Evolutionary conservation across 2,113 vertebrate genomes (phyloP), one percentile per base, ranked within the genome.

Genomic region (Nanger granti): DNA sequence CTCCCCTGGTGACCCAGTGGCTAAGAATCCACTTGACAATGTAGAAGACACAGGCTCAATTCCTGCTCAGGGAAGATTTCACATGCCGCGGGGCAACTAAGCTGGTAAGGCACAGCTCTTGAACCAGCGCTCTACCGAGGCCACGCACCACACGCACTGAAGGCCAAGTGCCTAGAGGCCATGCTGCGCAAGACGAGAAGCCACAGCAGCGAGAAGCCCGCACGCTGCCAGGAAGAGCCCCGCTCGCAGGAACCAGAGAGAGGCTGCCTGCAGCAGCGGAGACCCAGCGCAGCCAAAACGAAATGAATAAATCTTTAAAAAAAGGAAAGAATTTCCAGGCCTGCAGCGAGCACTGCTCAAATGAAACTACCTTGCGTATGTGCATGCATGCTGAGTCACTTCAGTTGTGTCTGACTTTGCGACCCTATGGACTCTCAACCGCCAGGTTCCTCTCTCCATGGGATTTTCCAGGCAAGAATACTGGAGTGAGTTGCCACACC

Each of bases 51-150:
- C n/a, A 73, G 69, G 20, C 22, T 73, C 69, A 73, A 7, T 73
- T 37, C 69, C 69, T 24, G 69, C n/a, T 73, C n/a, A 10, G 20
- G 69, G 69, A 73, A 73, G n/a, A 73, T 24, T 12, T 37, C 18
- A 37, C 66, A 37, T 20, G 66, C 8, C 8, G 0, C 4, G 2
- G 66, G 66, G 18, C n/a, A 37, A 24, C 69, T 37, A 24, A 12
- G 9, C 69, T 73, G 9, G n/a, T 2, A 10, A 4, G 69, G 69
- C 5, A 11, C 1, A 0, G 34, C 69, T 41, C 5, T 22, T 22
- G 66, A 69, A 37, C 66, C 66, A 69, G 66, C 8, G 9, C 18
- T 37, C 34, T n/a, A 73, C 66, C 22, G n/a, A 37, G n/a, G 69
- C n/a, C 34, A 73, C 9, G 5, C 69, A 12, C 69, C 9, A 3